Evolutionary conservation across 2,113 vertebrate genomes (phyloP).

Genomic region (Protomyctophum bolini): DNA sequence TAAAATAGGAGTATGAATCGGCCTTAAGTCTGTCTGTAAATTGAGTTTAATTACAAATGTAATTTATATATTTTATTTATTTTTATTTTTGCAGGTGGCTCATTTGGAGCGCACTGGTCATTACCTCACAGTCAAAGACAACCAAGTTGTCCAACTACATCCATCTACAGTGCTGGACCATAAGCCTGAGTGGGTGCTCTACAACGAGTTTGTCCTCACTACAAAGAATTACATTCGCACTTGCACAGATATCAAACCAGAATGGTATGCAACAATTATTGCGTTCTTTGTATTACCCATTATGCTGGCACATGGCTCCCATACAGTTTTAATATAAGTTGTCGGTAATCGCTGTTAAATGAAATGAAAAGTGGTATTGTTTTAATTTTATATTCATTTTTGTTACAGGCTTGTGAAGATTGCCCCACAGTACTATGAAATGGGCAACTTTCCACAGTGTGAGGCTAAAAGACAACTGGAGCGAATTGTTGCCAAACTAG

Average conservation of each 20-base stretch:
- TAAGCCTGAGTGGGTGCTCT: slow-evolving; percentile 99
- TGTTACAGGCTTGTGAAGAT: slow-evolving; percentile 93
- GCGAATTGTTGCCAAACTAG: slow-evolving; percentile 95
- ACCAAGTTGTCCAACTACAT: slow-evolving; percentile 98
- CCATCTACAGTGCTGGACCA: slow-evolving; percentile 98
- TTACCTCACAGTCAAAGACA: slow-evolving; percentile 99
- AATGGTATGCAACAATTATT: slow-evolving; percentile 66
- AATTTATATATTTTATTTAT: too few species aligned
- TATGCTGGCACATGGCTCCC: not conserved
- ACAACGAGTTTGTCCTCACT: slow-evolving; percentile 98
- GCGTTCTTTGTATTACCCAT: not conserved
- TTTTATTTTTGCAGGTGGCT: slow-evolving; percentile 83
- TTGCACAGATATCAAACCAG: slow-evolving; percentile 98
- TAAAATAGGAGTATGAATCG: too few species aligned
- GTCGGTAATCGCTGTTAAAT: too few species aligned
- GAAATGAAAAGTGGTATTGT: not conserved
- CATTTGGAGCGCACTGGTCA: slow-evolving; percentile 98
- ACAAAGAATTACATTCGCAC: slow-evolving; percentile 99
- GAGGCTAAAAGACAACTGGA: slow-evolving; percentile 98
- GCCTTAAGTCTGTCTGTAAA: too few species aligned
- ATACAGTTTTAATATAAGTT: not conserved
- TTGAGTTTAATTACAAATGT: too few species aligned
- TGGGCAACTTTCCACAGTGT: slow-evolving; percentile 97
- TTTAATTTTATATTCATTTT: not conserved
- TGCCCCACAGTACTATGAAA: slow-evolving; percentile 96